Conservation (phyloP, 2,888 invertebrate genomes). For the Drosophila conformis region DNA sequence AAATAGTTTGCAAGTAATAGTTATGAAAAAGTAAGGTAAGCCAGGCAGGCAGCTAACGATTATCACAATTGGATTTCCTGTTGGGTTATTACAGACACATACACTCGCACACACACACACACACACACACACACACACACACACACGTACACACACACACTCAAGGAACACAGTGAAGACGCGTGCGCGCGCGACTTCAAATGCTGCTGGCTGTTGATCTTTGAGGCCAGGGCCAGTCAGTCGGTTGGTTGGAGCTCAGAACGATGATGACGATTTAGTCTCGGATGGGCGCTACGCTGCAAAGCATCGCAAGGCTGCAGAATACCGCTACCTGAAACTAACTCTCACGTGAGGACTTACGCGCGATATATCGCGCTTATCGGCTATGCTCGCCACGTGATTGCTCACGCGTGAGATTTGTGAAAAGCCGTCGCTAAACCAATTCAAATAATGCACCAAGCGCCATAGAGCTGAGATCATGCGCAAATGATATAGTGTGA, state of each 20-base stretch:
- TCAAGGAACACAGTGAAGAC: conserved; percentile 44
- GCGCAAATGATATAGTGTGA: conserved; percentile 12
- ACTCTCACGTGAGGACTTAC: conserved; percentile 26
- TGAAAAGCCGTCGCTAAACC: conserved; percentile 54
- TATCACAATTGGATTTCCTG: conserved; percentile 38
- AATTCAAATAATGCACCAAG: conserved; percentile 14
- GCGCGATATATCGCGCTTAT: conserved; percentile 29
- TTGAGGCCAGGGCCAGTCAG: conserved; percentile 73
- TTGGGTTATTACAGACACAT: conserved; percentile 31
- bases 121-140: conserved; percentile 9
- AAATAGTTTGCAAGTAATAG: not conserved
- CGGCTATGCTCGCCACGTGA: conserved; percentile 49
- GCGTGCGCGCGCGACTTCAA: conserved; percentile 73
- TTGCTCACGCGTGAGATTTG: conserved; percentile 17
- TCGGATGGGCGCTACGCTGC: conserved; percentile 82
- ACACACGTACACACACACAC: conserved; percentile 6
- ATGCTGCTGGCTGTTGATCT: conserved; percentile 62
- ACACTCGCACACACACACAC: conserved; percentile 8
- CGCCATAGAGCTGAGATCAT: conserved; percentile 4
- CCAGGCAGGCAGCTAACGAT: not conserved
- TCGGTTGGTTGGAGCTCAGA: conserved; percentile 71
- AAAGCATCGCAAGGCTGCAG: conserved; percentile 76
- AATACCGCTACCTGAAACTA: conserved; percentile 46
- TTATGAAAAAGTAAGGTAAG: not conserved
- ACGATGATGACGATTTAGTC: conserved; percentile 78